phyloP scores from a whole-genome alignment of 2,888 invertebrate genomes.

The Cyclophora albipunctata region DNA sequence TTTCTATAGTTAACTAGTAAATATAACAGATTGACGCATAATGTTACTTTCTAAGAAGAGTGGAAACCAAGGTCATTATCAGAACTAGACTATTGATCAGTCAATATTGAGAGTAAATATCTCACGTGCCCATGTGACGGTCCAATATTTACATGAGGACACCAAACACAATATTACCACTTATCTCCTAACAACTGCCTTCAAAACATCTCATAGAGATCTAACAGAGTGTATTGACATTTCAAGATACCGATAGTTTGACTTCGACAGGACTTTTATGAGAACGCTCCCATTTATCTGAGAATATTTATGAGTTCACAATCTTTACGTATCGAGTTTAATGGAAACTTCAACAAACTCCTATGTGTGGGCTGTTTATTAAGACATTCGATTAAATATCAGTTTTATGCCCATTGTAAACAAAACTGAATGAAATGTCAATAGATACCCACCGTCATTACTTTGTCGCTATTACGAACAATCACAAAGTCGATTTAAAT shows the following conservation, averaged over 20 bases:
- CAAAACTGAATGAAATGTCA: conserved; percentile 11
- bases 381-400: conserved; percentile 27
- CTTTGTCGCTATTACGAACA: conserved; percentile 10
- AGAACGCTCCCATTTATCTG: conserved; percentile 43
- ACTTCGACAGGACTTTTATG: conserved; percentile 46
- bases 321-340: conserved; percentile 43
- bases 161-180: conserved; percentile 71
- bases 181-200: conserved; percentile 67
- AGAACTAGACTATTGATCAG: conserved; percentile 53
- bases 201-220: conserved; percentile 53
- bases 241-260: conserved; percentile 43
- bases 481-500: conserved; percentile 14
- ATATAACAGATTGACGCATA: no score
- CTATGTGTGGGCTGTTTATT: conserved; percentile 34
- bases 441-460: conserved; percentile 9
- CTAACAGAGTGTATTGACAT: conserved; percentile 49
- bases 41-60: conserved; percentile 37
- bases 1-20: no score
- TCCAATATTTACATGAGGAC: conserved; percentile 65
- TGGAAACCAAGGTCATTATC: conserved; percentile 53
- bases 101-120: conserved; percentile 69
- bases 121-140: conserved; percentile 62
- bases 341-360: conserved; percentile 33
- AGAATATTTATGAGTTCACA: conserved; percentile 44
- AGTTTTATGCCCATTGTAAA: conserved; percentile 7